phyloP scores from a whole-genome alignment of 2,113 vertebrate species.

The Cathartes aura region DNA sequence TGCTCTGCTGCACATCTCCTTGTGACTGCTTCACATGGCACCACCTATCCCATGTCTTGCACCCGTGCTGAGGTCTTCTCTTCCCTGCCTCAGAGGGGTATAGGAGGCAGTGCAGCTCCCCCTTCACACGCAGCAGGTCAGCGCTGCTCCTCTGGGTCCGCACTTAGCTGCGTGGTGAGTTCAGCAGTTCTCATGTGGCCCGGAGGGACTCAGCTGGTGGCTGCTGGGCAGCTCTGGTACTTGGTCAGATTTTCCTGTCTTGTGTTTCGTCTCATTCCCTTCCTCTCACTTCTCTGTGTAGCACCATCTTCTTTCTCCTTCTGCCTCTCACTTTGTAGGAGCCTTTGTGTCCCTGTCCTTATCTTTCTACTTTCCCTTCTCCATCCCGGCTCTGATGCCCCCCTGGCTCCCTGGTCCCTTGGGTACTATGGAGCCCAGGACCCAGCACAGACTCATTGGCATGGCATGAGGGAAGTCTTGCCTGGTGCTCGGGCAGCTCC shows the following conservation, averaged over 20 bases:
- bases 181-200: neutral
- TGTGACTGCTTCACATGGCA: neutral
- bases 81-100: fast-evolving
- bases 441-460: neutral
- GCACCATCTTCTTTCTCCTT: neutral
- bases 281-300: neutral
- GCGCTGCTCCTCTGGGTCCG: neutral
- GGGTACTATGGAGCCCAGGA: neutral
- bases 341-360: neutral
- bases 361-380: neutral
- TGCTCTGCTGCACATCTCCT: neutral
- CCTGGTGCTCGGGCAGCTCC: neutral
- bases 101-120: neutral
- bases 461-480: neutral
- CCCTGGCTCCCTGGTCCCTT: neutral
- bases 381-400: neutral
- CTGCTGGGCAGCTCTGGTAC: neutral
- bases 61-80: neutral
- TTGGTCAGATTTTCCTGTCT: neutral
- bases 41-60: fast-evolving
- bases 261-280: neutral
- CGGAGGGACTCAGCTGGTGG: neutral
- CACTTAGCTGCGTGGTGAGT: neutral
- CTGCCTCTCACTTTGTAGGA: neutral
- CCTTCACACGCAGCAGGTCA: fast-evolving